These are phyloP conservation scores for Drosophila formosana DNA, from an alignment of 2,888 invertebrate species.

Conservation along the genomic window DNA sequence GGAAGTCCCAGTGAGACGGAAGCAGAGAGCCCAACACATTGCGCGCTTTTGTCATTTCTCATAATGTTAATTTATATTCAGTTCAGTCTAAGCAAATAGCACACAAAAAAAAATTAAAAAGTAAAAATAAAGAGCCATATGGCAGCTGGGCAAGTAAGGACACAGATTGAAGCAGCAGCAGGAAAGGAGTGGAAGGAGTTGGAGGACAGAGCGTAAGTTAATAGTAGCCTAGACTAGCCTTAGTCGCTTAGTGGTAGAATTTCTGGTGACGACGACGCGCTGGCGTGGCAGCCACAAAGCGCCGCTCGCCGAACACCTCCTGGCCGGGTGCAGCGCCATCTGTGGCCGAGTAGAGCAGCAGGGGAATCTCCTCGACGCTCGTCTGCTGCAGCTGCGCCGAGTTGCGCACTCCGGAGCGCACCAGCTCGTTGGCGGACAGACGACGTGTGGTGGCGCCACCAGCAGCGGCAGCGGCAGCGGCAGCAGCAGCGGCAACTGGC, in stretches of 20 bases:
- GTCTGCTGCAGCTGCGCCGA: constrained; percentile 62
- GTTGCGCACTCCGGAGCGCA: constrained; percentile 61
- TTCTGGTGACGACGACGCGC: constrained; percentile 64
- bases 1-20: constrained; percentile 32
- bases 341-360: constrained; percentile 79
- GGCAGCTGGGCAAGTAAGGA: not conserved
- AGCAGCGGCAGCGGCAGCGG: constrained; percentile 16
- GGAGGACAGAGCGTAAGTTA: not conserved
- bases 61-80: constrained; percentile 81
- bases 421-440: constrained; percentile 63
- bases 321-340: constrained; percentile 60
- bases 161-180: constrained; percentile 1
- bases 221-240: not conserved
- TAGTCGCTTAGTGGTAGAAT: constrained; percentile 49
- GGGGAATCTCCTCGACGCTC: constrained; percentile 78
- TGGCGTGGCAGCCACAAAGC: constrained; percentile 72
- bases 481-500: not conserved
- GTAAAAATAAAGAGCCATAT: not conserved
- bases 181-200: not conserved
- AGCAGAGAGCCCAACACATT: constrained; percentile 51
- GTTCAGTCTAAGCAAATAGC: constrained; percentile 76
- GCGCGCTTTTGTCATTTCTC: constrained; percentile 76
- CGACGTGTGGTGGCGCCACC: constrained; percentile 57
- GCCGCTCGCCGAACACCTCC: constrained; percentile 62
- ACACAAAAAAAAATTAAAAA: constrained; percentile 53